Evolutionary conservation across 92 coral and sea anemone species (phyloP).

Genomic region (Muricea muricata): DNA sequence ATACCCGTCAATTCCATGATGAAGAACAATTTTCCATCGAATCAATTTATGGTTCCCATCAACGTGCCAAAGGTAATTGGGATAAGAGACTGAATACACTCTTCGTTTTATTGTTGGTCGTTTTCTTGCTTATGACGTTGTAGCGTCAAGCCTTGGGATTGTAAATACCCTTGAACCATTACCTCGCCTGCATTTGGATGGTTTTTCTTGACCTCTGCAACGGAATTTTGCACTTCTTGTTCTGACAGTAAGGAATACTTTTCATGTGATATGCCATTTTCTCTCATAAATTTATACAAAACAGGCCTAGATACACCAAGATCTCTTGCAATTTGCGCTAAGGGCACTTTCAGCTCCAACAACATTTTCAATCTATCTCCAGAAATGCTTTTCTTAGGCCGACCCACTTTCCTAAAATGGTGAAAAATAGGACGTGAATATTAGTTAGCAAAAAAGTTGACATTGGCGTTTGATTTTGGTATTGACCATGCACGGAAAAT

Average conservation of each 20-base stretch:
- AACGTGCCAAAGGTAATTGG: conserved; percentile 52
- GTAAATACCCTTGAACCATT: conserved; percentile 43
- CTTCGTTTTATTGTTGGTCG: conserved; percentile 39
- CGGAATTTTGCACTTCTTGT: conserved; percentile 21
- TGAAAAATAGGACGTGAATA: no score
- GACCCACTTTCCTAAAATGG: no score
- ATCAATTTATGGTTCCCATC: conserved; percentile 56
- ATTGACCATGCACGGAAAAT: no score
- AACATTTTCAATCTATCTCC: conserved; percentile 41
- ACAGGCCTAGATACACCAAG: conserved; percentile 45
- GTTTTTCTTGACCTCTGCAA: conserved; percentile 30
- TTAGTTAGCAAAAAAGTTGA: no score
- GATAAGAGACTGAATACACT: conserved; percentile 41
- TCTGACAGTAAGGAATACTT: conserved; percentile 11
- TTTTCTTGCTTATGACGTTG: conserved; percentile 37
- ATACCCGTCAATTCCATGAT: conserved; percentile 55
- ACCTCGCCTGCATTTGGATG: conserved; percentile 50
- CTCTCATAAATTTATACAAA: conserved; percentile 34
- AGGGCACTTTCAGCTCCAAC: conserved; percentile 41
- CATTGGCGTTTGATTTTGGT: no score
- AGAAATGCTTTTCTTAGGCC: conserved; percentile 51
- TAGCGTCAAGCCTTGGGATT: conserved; percentile 11
- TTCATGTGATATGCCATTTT: conserved; percentile 31
- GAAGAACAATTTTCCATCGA: conserved; percentile 51
- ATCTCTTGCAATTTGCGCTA: conserved; percentile 44